phyloP scores from a whole-genome alignment of 1,140 invertebrate genomes.

The Propsilocerus akamusi region DNA sequence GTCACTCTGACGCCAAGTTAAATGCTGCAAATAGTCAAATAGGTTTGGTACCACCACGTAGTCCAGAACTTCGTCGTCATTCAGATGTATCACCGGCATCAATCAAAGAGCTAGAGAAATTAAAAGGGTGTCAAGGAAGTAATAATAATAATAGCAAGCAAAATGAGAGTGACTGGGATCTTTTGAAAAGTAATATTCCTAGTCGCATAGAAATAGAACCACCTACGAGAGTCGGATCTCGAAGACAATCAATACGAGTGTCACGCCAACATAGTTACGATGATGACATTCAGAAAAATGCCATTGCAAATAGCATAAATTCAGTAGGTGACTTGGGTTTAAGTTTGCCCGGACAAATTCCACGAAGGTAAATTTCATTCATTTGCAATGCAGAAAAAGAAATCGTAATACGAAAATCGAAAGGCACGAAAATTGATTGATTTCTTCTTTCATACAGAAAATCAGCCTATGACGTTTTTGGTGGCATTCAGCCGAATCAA shows the following conservation, averaged over 20 bases:
- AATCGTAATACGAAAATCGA: not conserved
- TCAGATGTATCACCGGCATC: conserved; percentile 70
- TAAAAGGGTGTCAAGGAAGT: conserved; percentile 23
- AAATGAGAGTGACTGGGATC: conserved; percentile 17
- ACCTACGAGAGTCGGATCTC: conserved; percentile 23
- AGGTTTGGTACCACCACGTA: conserved; percentile 49
- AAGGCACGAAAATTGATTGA: conserved; percentile 1
- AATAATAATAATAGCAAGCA: not conserved
- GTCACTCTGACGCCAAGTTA: conserved; percentile 60
- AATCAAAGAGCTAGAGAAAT: conserved; percentile 67
- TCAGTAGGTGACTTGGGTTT: conserved; percentile 28
- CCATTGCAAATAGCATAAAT: conserved; percentile 15
- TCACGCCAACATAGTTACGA: conserved; percentile 62
- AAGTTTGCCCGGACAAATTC: conserved; percentile 42
- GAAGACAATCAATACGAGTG: conserved; percentile 44
- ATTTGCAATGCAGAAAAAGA: not conserved
- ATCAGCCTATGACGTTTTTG: conserved; percentile 63
- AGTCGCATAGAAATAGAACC: conserved; percentile 29
- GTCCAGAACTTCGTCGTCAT: conserved; percentile 55
- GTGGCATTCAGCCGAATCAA: conserved; percentile 14
- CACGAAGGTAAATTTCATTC: conserved; percentile 33
- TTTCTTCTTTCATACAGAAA: conserved; percentile 27
- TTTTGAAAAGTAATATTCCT: conserved; percentile 26
- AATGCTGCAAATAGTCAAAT: conserved; percentile 30
- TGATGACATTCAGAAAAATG: conserved; percentile 41